phyloP scores from a whole-genome alignment of 2,113 vertebrate species.

The Phasianus colchicus region DNA sequence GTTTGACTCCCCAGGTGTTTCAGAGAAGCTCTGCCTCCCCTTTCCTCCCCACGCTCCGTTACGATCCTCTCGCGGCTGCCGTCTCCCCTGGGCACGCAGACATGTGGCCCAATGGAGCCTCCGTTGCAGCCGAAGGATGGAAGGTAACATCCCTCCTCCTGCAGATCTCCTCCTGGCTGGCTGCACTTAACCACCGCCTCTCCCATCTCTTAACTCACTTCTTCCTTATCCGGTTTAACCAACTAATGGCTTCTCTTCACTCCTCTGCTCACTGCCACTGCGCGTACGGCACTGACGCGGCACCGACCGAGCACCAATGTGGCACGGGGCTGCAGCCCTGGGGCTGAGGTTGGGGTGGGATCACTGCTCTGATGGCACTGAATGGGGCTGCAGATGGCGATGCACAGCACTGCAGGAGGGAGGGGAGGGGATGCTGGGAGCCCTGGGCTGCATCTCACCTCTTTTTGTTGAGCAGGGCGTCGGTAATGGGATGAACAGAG shows the following conservation, averaged over 20 bases:
- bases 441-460: no score
- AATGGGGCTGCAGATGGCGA: no score
- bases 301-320: not conserved
- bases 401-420: no score
- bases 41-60: constrained; percentile 72
- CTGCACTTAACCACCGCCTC: constrained; percentile 59
- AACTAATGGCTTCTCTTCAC: constrained; percentile 39
- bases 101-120: constrained; percentile 76
- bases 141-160: constrained; percentile 83
- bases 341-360: not conserved
- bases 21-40: constrained; percentile 84
- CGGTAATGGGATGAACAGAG: no score
- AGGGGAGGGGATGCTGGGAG: no score
- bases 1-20: constrained; percentile 89
- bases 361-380: accelerated
- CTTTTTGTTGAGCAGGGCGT: no score
- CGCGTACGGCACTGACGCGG: not conserved
- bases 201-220: constrained; percentile 38
- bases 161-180: constrained; percentile 15
- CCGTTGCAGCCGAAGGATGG: constrained; percentile 70
- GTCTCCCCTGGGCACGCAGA: constrained; percentile 70
- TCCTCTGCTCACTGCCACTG: not conserved
- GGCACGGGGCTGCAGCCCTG: not conserved
- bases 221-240: constrained; percentile 55
- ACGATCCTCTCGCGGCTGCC: constrained; percentile 73